Evolutionary conservation across 2,797 vertebrate genomes (phyloP).

Genomic region (Cryptoprocta ferox): DNA sequence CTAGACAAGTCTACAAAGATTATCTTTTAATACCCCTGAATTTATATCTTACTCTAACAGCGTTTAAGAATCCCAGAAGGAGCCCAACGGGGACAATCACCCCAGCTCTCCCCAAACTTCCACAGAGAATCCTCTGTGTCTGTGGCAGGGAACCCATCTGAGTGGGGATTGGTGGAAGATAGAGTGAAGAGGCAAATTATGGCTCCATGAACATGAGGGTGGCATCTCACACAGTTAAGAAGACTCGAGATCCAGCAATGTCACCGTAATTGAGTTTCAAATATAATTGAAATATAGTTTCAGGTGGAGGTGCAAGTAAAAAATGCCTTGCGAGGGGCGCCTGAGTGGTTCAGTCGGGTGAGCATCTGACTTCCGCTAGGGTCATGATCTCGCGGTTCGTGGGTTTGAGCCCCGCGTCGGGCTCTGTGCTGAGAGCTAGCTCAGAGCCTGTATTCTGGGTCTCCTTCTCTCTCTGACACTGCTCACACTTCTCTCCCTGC

Average conservation of each 20-base stretch:
- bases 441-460: no score
- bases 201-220: background rate
- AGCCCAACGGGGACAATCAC: background rate
- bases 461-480: no score
- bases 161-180: background rate
- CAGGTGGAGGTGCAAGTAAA: background rate
- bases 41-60: background rate
- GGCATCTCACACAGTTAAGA: background rate
- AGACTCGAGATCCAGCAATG: background rate
- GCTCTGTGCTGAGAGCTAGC: no score
- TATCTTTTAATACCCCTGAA: background rate
- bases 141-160: background rate
- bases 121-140: background rate
- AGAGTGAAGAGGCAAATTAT: background rate
- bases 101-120: background rate
- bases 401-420: no score
- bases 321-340: background rate
- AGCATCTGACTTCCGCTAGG: no score
- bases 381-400: no score
- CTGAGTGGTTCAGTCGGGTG: no score
- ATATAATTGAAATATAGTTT: background rate
- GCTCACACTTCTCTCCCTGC: no score
- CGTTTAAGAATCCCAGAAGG: background rate
- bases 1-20: background rate
- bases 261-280: background rate